phyloP scores from a whole-genome alignment of 2,888 invertebrate species.

The Ditylenchus weischeri region DNA sequence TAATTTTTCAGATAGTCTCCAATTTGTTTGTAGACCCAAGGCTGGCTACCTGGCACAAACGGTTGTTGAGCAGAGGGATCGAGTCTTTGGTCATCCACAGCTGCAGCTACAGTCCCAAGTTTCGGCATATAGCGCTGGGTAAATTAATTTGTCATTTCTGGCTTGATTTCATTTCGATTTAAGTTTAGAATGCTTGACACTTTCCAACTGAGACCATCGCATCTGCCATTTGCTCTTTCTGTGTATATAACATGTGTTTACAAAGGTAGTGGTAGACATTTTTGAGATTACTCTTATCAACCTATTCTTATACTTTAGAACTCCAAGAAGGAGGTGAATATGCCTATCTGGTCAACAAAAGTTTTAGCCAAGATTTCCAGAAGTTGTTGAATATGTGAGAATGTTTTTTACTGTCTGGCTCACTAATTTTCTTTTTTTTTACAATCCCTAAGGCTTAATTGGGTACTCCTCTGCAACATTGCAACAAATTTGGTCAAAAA shows the following conservation, averaged over 20 bases:
- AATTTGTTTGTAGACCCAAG: slow-evolving; percentile 39
- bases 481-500: neutral
- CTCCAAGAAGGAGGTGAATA: slow-evolving; percentile 25
- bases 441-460: too few species aligned
- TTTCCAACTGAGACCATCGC: slow-evolving; percentile 35
- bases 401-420: neutral
- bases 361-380: slow-evolving; percentile 31
- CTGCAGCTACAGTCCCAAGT: slow-evolving; percentile 21
- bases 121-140: slow-evolving; percentile 20
- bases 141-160: neutral
- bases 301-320: slow-evolving; percentile 14
- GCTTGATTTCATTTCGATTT: neutral
- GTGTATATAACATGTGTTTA: slow-evolving; percentile 39
- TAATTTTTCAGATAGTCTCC: slow-evolving; percentile 32
- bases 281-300: neutral
- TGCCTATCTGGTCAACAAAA: slow-evolving; percentile 27
- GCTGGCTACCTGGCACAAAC: slow-evolving; percentile 36
- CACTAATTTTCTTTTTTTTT: too few species aligned
- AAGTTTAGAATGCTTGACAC: slow-evolving; percentile 39
- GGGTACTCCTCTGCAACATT: neutral
- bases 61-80: slow-evolving; percentile 33
- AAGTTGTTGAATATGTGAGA: slow-evolving; percentile 36
- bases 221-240: slow-evolving; percentile 34
- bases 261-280: slow-evolving; percentile 11
- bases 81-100: slow-evolving; percentile 40